Percentiles rank a stretch among this genome's conserved stretches.
Conservation (phyloP, 2,113 vertebrate genomes). For the Oenanthe oenanthe region DNA sequence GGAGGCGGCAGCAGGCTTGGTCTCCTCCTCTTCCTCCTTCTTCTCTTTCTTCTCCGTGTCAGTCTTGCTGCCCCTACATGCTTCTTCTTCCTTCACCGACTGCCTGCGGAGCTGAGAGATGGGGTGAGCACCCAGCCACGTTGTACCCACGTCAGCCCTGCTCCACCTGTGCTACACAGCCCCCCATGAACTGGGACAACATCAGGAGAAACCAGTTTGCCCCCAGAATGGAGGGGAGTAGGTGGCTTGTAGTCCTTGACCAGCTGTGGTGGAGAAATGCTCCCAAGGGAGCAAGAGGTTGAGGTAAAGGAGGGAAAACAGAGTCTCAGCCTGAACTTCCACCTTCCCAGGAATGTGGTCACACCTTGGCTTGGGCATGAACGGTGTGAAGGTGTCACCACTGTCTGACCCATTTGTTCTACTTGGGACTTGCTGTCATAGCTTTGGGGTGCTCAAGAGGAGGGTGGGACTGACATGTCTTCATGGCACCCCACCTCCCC, state of each 20-base stretch:
- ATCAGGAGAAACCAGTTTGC: background rate
- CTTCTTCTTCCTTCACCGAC: slow-evolving; percentile 62
- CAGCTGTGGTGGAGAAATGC: background rate
- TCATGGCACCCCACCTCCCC: background rate
- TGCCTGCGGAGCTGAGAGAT: slow-evolving; percentile 68
- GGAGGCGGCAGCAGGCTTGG: background rate
- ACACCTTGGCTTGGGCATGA: background rate
- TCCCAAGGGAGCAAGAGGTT: background rate
- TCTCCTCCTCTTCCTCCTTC: slow-evolving; percentile 17
- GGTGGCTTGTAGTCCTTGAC: background rate
- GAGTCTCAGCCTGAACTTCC: background rate
- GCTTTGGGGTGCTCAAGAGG: background rate
- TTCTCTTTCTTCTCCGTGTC: background rate
- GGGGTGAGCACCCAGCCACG: background rate
- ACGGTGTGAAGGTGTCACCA: background rate
- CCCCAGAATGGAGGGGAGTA: background rate
- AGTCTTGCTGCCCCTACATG: background rate
- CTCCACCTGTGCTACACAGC: background rate
- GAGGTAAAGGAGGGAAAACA: background rate
- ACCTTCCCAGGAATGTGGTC: background rate
- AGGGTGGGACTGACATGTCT: background rate
- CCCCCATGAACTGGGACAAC: background rate
- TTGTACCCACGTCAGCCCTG: background rate
- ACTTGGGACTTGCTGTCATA: fast-evolving
- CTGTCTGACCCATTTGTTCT: background rate